These are phyloP conservation scores for Stenolophus ochropezus DNA, from an alignment of 2,888 invertebrate species.

Conservation along the genomic window DNA sequence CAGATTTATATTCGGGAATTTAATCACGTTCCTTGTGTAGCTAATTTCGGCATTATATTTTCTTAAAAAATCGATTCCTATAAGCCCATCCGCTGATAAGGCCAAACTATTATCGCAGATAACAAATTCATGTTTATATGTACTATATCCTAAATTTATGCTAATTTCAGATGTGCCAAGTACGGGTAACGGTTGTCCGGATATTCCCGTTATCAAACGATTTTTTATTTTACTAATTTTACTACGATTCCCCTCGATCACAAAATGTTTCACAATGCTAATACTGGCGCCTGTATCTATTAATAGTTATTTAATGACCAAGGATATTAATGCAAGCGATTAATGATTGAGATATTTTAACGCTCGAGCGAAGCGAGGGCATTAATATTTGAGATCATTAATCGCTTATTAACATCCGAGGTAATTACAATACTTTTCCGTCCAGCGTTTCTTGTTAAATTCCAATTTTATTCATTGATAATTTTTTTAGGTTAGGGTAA, in stretches of 20 bases:
- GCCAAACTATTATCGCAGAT: not conserved
- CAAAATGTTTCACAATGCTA: not conserved
- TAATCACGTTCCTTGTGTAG: not conserved
- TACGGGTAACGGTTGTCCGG: not conserved
- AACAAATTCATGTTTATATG: not conserved
- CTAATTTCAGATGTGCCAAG: not conserved
- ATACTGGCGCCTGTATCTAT: not conserved
- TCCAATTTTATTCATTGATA: too few relatives aligned
- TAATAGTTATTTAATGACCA: too few relatives aligned
- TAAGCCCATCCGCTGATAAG: not conserved
- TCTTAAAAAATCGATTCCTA: not conserved
- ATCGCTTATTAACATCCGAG: too few relatives aligned
- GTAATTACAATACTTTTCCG: too few relatives aligned
- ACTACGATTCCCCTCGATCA: not conserved
- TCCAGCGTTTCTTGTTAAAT: too few relatives aligned
- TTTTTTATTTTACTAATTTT: not conserved
- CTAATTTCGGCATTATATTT: conserved; percentile 3
- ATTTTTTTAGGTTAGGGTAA: too few relatives aligned
- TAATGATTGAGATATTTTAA: too few relatives aligned
- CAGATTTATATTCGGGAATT: not conserved
- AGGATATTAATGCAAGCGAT: too few relatives aligned
- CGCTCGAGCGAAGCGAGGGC: too few relatives aligned
- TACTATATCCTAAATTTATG: not conserved
- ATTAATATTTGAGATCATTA: too few relatives aligned
- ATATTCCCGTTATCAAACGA: not conserved